phyloP scores from a whole-genome alignment of 2,113 vertebrate genomes.

The Lucifuga dentata region DNA sequence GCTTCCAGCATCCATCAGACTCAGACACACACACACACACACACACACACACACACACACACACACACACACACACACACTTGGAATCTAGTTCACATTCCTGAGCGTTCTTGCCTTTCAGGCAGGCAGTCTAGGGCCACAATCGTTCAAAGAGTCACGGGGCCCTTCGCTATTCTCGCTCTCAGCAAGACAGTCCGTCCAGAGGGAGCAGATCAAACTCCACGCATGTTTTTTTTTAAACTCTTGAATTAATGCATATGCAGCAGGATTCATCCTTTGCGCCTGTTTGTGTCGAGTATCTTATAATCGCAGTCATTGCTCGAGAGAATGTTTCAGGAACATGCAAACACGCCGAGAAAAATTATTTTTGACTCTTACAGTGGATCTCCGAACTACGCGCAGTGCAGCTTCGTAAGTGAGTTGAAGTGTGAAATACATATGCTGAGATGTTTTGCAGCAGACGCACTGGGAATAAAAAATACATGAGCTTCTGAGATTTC shows the following conservation, averaged over 20 bases:
- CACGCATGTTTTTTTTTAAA: conserved; percentile 40
- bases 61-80: no score
- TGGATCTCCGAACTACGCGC: conserved; percentile 2
- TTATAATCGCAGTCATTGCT: conserved; percentile 49
- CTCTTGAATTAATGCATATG: conserved; percentile 60
- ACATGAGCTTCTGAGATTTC: conserved; percentile 15
- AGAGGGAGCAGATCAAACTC: conserved; percentile 58
- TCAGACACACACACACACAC: no score
- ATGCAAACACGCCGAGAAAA: neutral
- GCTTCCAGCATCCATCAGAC: conserved; percentile 58
- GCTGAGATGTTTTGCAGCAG: conserved; percentile 5
- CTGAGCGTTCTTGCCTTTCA: conserved; percentile 48
- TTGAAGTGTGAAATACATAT: conserved; percentile 4
- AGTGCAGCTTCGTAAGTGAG: conserved; percentile 7
- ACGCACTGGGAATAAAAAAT: conserved; percentile 32
- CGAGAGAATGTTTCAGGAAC: conserved; percentile 41
- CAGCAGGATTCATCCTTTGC: conserved; percentile 54
- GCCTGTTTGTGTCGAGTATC: conserved; percentile 58
- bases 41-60: no score
- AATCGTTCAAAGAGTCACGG: conserved; percentile 27
- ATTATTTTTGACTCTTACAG: conserved; percentile 10
- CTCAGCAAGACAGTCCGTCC: conserved; percentile 39
- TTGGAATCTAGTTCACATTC: conserved; percentile 42
- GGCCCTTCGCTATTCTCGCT: conserved; percentile 32
- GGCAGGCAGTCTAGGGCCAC: conserved; percentile 51